Conservation (phyloP, 2,888 invertebrate genomes). For the Vannuccia rotundouncinata region DNA sequence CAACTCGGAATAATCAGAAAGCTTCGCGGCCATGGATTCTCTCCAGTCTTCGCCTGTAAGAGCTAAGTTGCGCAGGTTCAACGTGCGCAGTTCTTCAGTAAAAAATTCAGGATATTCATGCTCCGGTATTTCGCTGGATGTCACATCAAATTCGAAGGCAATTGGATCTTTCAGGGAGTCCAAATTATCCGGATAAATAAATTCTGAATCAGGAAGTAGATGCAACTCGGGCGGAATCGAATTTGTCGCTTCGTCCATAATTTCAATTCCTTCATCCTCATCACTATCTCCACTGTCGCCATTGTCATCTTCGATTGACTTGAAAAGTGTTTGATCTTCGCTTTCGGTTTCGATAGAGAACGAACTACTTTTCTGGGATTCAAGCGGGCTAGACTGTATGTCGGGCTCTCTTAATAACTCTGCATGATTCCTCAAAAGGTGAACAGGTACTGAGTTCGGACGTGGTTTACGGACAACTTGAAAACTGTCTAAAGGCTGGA, state of each 20-base stretch:
- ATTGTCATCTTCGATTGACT: not conserved
- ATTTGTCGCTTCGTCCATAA: not conserved
- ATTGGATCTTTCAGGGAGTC: not conserved
- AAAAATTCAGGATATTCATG: not conserved
- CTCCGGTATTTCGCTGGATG: not conserved
- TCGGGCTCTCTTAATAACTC: not conserved
- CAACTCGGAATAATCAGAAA: not conserved
- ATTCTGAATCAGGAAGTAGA: not conserved
- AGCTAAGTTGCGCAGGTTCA: not conserved
- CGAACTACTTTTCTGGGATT: not conserved
- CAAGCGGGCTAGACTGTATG: not conserved
- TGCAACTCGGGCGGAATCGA: not conserved
- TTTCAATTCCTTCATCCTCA: not conserved
- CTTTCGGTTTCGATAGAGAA: not conserved
- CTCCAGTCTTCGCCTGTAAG: not conserved
- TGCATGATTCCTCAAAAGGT: not conserved
- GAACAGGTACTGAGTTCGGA: not conserved
- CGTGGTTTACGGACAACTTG: not conserved
- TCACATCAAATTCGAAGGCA: constrained; percentile 6
- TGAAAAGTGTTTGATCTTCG: not conserved
- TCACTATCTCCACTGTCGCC: not conserved
- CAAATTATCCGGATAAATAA: not conserved
- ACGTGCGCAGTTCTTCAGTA: not conserved
- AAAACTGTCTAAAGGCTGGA: too few species aligned
- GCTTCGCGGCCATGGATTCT: not conserved